Base-by-base conservation (phyloP, 2,797 vertebrate genomes). In the Acrossocheilus wenchowensis region DNA sequence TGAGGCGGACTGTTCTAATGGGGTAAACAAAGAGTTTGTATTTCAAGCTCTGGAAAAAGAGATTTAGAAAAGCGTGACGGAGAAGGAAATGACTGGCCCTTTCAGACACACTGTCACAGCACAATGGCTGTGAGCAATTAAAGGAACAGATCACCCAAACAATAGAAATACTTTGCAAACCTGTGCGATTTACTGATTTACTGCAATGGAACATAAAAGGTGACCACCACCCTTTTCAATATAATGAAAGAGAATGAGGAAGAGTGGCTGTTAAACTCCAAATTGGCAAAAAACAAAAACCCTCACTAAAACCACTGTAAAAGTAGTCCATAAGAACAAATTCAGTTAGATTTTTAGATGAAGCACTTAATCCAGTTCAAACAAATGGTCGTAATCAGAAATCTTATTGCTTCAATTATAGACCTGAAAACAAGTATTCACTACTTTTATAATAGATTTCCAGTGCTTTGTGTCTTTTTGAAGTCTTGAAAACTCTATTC, bases 31-130 rank as follows among this genome's bases (percentile, higher is more conserved):
- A 85, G 69, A 12, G 57, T 72, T 57, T 60, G 48, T 34, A 57
- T 54, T 79, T 60, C 36, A 71, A 85, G 75, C 62, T 60, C n/a
- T 57, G 17, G 36, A 34, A 85, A 78, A 85, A 60, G 34, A 54
- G 75, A 57, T 85, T 79, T 60, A 23, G 73, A 72, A 79, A 85
- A 79, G 64, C 50, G 2, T 79, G 74, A 84, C 34, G 7, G 36
- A 36, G 60, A 75, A 45, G 72, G 82, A 85, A 69, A 43, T 85
- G 15, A 71, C 48, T 57, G 75, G 26, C 36, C 43, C 39, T 21
- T 41, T 30, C 45, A 75, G 21, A 83, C 82, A 75, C 30, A 23
- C 23, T 60, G 60, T 52, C 36, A 85, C 11, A 60, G 26, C 50
- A 71, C 45, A 71, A 57, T 69, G 41, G 19, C 83, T 43, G n/a